A percentile compares a stretch with the other conserved stretches of the same genome.
Conservation (phyloP, 2,888 invertebrate genomes). For the Lobophora halterata region DNA sequence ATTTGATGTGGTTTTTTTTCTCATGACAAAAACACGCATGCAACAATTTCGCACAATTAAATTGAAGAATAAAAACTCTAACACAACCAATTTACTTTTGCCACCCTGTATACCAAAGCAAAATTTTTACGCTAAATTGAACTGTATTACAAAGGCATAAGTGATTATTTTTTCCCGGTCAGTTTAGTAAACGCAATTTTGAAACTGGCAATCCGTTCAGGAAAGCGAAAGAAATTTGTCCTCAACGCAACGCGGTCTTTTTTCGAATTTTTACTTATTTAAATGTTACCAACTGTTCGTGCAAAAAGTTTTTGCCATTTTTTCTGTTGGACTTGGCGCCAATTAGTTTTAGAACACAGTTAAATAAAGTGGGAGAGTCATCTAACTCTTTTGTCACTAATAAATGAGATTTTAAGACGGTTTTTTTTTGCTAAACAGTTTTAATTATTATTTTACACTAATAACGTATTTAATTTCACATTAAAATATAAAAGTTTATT, state of each 20-base stretch:
- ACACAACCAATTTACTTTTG: constrained; percentile 38
- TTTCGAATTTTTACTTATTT: constrained; percentile 41
- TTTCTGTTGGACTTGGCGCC: constrained; percentile 67
- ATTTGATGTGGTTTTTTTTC: constrained; percentile 12
- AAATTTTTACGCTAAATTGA: constrained; percentile 4
- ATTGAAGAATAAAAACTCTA: constrained; percentile 60
- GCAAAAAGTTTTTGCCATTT: constrained; percentile 73
- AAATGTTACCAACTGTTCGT: constrained; percentile 55
- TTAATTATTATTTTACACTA: no score
- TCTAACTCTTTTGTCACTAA: no score
- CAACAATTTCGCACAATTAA: constrained; percentile 74
- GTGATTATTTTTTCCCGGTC: not conserved
- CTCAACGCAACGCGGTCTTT: constrained; percentile 48
- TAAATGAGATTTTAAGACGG: no score
- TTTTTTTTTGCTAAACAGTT: no score
- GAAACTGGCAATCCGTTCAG: constrained; percentile 42
- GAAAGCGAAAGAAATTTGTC: constrained; percentile 76
- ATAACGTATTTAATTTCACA: no score
- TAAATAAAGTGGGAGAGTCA: constrained; percentile 25
- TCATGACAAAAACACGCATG: constrained; percentile 58
- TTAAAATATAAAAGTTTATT: no score
- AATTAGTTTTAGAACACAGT: constrained; percentile 59
- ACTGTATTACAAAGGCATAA: not conserved
- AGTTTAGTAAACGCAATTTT: constrained; percentile 13
- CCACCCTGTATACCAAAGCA: not conserved